Evolutionary conservation across 2,113 vertebrate species (phyloP), one percentile per base, ranked within the genome.

Genomic region (Lasiurus borealis): DNA sequence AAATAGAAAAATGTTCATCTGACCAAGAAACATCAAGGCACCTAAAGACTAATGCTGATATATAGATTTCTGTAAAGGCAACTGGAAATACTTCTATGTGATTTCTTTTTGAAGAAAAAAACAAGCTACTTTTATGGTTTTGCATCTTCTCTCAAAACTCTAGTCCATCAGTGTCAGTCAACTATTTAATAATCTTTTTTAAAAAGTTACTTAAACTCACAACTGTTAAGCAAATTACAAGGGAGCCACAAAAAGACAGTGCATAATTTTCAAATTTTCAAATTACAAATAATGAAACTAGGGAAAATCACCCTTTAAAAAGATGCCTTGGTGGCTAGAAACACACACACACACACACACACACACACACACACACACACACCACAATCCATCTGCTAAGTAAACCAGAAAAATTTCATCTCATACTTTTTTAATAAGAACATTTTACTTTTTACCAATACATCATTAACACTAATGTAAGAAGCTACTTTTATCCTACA

Each of bases 151-250:
- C 78, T 31, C 15, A 84, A 66, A 52, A 85, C 19, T 59, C 19
- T 6, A 66, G 54, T n/a, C 16, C 52, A 46, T 93, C 72, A 85
- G 50, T 57, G 71, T 92, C 64, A 92, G 29, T 68, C 34, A 92
- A 68, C 68, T 91, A 72, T 96, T 97, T 95, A 82, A 90, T 91
- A 85, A 5, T 31, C 13, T 90, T 95, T 96, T 86, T 91, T 64
- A 93, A 91, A 96, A 96, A 69, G 75, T 83, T 92, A 95, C 97
- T 90, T 97, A 93, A 98, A 97, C 84, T 97, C 93, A 36, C 31
- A 84, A 80, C 89, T 95, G 83, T 57, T 78, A 86, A 95, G 18
- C 44, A 95, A 62, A 91, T 93, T 96, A 91, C 19, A 94, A 59
- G 64, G 94, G n/a, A 68, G 73, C 78, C 88, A 96, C 64, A 80